Evolutionary conservation across 2,888 invertebrate species (phyloP), one percentile per base, ranked within the genome.

Genomic region (Axea sp.): DNA sequence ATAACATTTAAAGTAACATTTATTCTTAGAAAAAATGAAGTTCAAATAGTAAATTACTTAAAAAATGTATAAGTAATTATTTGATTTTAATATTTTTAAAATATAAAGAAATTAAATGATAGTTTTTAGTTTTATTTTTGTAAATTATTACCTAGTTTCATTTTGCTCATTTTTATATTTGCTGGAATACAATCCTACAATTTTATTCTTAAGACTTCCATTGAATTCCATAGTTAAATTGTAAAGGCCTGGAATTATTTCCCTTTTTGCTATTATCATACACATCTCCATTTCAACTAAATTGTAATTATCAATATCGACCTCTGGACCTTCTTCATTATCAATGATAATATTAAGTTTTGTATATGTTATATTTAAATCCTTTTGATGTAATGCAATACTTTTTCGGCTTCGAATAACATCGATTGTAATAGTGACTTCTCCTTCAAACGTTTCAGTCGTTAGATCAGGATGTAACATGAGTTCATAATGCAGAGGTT

Each of bases 401-500:
- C 86, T 88, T 7, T 86, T 82, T 14, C 88, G 87, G 7, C 5
- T 28, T 5, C 3, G 9, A 6, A 14, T 15, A 1, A 67, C 9
- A 31, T 67, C 49, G 6, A 67, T 26, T 0, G 57, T 86, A 31
- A 92, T 90, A 30, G 88, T 89, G 0, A 91, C 91, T 39, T 88
- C 88, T 7, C 93, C 93, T 6, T 84, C 82, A 80, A 91, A 93
- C 0, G 87, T 89, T 24, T 91, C 91, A n/a, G 87, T 87, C 7
- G 88, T 86, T 43, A 94, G 88, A 82, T 93, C 89, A 0, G 94
- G 93, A 57, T 90, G 88, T 51, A 94, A 85, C 8, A 88, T 89
- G 2, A 94, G 83, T 55, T 92, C 91, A 81, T 94, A 94, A 64
- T 90, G 90, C 1, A 89, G 73, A 0, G 94, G 93, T 8, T 87